Evolutionary conservation across 2,797 vertebrate species (phyloP), one percentile per base, ranked within the genome.

Genomic region (Philypnodon macrostomus): DNA sequence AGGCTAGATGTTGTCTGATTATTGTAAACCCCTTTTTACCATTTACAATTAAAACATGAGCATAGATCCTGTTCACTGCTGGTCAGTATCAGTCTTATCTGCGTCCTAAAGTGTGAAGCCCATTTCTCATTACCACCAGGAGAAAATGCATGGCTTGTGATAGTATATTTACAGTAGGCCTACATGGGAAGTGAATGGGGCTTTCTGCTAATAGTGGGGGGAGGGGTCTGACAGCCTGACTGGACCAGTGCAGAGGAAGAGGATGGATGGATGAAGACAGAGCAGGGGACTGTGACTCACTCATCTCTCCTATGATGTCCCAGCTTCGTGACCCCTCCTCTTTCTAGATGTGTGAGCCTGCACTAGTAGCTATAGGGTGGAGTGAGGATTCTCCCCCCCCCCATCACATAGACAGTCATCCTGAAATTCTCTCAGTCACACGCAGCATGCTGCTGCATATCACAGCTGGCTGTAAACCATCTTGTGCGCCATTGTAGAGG

Each of bases 391-490:
- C 77, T 74, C 58, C 70, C 51, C 41, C n/a, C 55, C 70, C 63
- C 65, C 47, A 45, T 35, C 35, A 12, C 45, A 7, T 30, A 47
- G 47, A 57, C 57, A 63, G 55, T 51, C 56, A 54, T 39, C 47
- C 63, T 67, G 61, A 60, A 59, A 65, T 63, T 76, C 50, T 75
- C 59, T 77, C 64, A 77, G 64, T 71, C 33, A 37, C 44, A 61
- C 4, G 31, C 38, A 64, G 42, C 62, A 73, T 42, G 35, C 41
- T 60, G 50, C 62, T 68, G 54, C 64, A 81, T 80, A 42, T 75
- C 78, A 75, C 76, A 75, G 52, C 37, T 74, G 53, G 52, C 39
- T 80, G 80, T 59, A 42, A 86, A 64, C 17, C 47, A 61, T 26
- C 54, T 47, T 55, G 34, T 45, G 58, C 39, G 44, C 50, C 53